Evolutionary conservation across 2,113 vertebrate species (phyloP), one percentile per base, ranked within the genome.

Genomic region (Siniperca knerii): DNA sequence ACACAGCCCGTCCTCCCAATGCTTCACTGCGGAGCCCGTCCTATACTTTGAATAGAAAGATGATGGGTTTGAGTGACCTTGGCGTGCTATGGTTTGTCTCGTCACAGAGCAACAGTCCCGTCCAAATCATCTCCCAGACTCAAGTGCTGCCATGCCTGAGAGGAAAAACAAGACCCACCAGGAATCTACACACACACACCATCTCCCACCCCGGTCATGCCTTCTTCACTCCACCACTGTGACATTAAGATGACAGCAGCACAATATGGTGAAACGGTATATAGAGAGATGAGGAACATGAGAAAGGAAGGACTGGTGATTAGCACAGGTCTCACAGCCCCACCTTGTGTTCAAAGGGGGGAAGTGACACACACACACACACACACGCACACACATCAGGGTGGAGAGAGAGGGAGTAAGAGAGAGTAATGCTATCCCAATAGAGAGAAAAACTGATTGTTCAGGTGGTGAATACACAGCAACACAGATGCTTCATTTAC

Each of bases 251-350:
- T 87, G 91, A 91, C 89, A 93, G 87, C 84, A 70, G 81, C 52
- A 54, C 76, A 69, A 40, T 67, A 33, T 1, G 8, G 42, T 33
- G 48, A 40, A 50, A 66, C 40, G 18, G 35, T 29, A 16, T 6
- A 20, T 46, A 61, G 44, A 61, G 40, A 66, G 33, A 69, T 42
- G 62, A 76, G 68, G 23, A 33, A 78, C 54, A 20, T 37, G 44
- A 84, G 55, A 54, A 4, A 13, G 20, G 44, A 44, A 29, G 44
- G 50, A 9, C 20, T 66, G 48, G 57, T 76, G 73, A 82, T 62
- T 46, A 86, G 82, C 33, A 50, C 33, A 92, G 77, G 94, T 93
- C 82, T 88, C 78, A 92, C 84, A 93, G 94, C 93, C 46, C 93
- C 94, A 90, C 86, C 94, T 91, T 71, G 93, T 93, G 94, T 88